A percentile compares a stretch with the other conserved stretches of the same genome.
Conservation (phyloP, 2,113 vertebrate species). For the Phocoena sinus region DNA sequence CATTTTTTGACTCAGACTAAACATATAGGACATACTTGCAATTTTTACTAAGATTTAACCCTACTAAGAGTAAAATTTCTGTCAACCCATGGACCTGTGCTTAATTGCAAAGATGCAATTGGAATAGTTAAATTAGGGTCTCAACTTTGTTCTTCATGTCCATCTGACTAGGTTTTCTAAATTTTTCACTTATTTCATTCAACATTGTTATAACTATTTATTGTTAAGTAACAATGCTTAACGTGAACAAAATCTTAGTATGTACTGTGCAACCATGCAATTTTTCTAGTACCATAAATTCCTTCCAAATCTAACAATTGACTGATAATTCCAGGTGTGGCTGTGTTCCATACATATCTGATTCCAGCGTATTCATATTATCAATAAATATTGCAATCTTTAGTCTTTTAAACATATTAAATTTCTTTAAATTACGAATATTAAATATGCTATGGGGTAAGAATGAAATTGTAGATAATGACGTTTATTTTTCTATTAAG, state of each 20-base stretch:
- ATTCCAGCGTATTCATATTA: slow-evolving; percentile 72
- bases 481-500: not conserved
- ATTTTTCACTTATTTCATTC: not conserved
- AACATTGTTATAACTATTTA: not conserved
- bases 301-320: slow-evolving; percentile 78
- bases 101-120: not conserved
- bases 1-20: not conserved
- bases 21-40: not conserved
- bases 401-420: not conserved
- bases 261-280: slow-evolving; percentile 73
- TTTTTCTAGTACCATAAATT: slow-evolving; percentile 70
- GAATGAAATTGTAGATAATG: not conserved
- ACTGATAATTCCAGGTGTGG: slow-evolving; percentile 76
- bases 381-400: slow-evolving; percentile 77
- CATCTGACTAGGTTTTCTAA: not conserved
- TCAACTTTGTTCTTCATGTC: not conserved
- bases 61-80: not conserved
- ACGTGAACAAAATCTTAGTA: not conserved
- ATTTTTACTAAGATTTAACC: not conserved
- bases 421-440: not conserved
- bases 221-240: not conserved
- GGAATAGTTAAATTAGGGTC: not conserved
- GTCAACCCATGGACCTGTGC: not conserved
- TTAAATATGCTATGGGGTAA: not conserved
- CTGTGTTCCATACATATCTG: slow-evolving; percentile 71